Evolutionary conservation across 2,113 vertebrate species (phyloP).

Genomic region (Bambusicola thoracicus): DNA sequence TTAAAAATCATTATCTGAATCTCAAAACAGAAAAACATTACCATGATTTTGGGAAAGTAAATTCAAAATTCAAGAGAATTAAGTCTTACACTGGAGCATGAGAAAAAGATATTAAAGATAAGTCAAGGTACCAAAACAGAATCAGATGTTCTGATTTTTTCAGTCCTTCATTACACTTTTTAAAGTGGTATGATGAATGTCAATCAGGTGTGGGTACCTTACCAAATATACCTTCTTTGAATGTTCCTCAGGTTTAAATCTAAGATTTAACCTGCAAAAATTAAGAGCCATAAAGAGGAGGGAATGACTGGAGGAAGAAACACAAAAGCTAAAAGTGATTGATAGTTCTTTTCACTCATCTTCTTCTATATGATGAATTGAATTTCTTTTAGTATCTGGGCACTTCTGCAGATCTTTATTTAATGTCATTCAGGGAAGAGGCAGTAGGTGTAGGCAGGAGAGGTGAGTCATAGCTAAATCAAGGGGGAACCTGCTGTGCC

Average conservation of each 20-base stretch:
- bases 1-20: background rate
- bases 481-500: conserved; percentile 31
- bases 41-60: background rate
- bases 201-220: background rate
- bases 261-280: conserved; percentile 32
- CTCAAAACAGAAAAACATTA: background rate
- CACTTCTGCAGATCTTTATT: conserved; percentile 33
- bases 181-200: background rate
- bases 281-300: conserved; percentile 18
- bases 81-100: background rate
- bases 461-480: conserved; percentile 48
- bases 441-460: conserved; percentile 40
- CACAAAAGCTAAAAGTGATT: conserved; percentile 27
- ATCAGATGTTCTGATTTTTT: background rate
- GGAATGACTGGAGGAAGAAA: conserved; percentile 9
- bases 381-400: conserved; percentile 25
- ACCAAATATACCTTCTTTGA: background rate
- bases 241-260: background rate
- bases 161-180: background rate
- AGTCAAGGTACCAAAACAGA: background rate
- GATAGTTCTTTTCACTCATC: conserved; percentile 29
- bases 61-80: background rate
- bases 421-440: conserved; percentile 37
- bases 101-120: background rate
- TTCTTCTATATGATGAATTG: conserved; percentile 14